Conservation (phyloP, 1,140 invertebrate species). For the Drosophila paulistorum region DNA sequence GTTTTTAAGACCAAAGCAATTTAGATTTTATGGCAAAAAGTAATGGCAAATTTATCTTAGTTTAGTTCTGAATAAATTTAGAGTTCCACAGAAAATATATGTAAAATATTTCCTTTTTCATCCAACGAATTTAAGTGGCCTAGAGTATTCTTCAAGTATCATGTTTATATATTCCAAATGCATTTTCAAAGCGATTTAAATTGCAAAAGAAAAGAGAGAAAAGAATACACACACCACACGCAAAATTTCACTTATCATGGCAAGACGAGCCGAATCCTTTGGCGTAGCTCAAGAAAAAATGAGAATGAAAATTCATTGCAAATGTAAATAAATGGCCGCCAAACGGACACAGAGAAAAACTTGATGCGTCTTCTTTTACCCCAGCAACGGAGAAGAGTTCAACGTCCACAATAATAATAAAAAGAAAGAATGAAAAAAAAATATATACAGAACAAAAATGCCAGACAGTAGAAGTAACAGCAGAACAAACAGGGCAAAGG, state of each 20-base stretch:
- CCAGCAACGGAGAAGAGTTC: not conserved
- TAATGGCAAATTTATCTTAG: constrained; percentile 10
- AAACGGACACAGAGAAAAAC: constrained; percentile 1
- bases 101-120: not conserved
- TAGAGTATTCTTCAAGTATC: not conserved
- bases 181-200: constrained; percentile 10
- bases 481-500: constrained; percentile 41
- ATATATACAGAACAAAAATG: constrained; percentile 38
- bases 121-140: constrained; percentile 13
- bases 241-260: constrained; percentile 7
- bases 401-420: constrained; percentile 6
- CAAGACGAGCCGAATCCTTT: constrained; percentile 4
- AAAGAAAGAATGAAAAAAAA: not conserved
- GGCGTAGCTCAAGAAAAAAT: not conserved
- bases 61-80: constrained; percentile 26
- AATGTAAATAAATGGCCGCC: constrained; percentile 11
- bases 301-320: constrained; percentile 8
- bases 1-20: not conserved
- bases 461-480: constrained; percentile 41
- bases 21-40: not conserved
- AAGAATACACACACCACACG: not conserved
- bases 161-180: not conserved
- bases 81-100: constrained; percentile 25
- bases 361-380: not conserved
- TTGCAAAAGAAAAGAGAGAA: constrained; percentile 1